Evolutionary conservation across 2,113 vertebrate genomes (phyloP), one percentile per base, ranked within the genome.

Genomic region (Brachyistius frenatus): DNA sequence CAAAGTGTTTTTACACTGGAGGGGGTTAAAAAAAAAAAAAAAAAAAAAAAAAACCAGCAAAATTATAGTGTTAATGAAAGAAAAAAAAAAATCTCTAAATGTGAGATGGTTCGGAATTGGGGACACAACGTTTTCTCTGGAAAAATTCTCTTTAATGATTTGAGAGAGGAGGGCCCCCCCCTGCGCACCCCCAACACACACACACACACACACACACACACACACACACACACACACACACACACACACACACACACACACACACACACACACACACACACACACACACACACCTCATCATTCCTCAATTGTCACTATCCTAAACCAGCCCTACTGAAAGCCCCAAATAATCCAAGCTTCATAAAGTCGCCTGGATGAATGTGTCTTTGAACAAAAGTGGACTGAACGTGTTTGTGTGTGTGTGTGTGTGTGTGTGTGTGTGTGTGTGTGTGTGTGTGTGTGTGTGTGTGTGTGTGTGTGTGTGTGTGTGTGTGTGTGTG

Each of bases 311-410:
- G 35, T 56, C 62, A 14, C 55, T 7, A 23, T 50, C 57, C 47
- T 52, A 62, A 63, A 78, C 63, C 32, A 36, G 47, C 49, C 39
- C 52, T 31, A 7, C 37, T 66, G 53, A 77, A 83, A 68, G 72
- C 31, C 53, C 7, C 0, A 54, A 46, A 47, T 75, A 32, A 1
- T 56, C 35, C 4, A 1, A 1, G 30, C 32, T 44, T 54, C 49
- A 64, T 36, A 49, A 66, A 72, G 68, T 32, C 57, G 39, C 60
- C 44, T 53, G 30, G 58, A 68, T 35, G 41, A 82, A 6, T 1
- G n/a, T 47, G 44, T 61, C 75, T 88, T 75, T 89, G 79, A 87
- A 84, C 69, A 54, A 82, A 49, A 75, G 73, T 60, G 66, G 66
- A 69, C 1, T 57, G 54, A 71, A 47, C 14, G 0, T 37, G 52